Conservation (phyloP, 2,888 invertebrate species). For the Drosophila setosimentum region DNA sequence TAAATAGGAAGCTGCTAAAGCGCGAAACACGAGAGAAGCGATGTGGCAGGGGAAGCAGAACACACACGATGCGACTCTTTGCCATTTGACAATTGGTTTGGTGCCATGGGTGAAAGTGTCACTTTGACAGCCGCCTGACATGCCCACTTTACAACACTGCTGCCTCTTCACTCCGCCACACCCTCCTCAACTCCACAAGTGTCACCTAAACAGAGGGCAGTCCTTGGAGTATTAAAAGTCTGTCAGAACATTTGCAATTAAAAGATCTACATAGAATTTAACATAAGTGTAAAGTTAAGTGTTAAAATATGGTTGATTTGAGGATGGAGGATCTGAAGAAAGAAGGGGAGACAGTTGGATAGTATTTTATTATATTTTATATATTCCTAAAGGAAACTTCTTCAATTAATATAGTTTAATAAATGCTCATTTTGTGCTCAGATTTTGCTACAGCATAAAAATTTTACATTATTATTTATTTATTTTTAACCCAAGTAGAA, state of each 20-base stretch:
- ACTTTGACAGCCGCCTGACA: conserved; percentile 63
- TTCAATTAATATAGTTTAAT: too few species aligned
- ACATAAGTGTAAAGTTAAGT: too few species aligned
- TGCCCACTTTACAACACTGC: conserved; percentile 63
- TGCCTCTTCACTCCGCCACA: background rate
- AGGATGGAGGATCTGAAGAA: fast-evolving
- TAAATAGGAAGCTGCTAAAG: conserved; percentile 58
- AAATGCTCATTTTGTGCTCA: too few species aligned
- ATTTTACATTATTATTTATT: too few species aligned
- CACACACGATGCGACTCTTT: conserved; percentile 57
- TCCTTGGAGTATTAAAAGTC: background rate
- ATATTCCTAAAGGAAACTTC: background rate
- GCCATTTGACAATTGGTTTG: conserved; percentile 32
- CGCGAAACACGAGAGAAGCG: conserved; percentile 27
- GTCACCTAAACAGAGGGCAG: conserved; percentile 38
- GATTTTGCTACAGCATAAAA: background rate
- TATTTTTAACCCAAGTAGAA: background rate
- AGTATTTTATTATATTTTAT: background rate
- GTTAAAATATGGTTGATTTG: too few species aligned
- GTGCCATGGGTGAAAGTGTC: conserved; percentile 73
- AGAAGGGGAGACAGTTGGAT: background rate
- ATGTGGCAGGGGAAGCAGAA: conserved; percentile 19
- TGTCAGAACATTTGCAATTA: too few species aligned
- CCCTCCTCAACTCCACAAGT: background rate
- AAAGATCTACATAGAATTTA: background rate